Base-by-base conservation (phyloP, 1,140 invertebrate species). In the Ladona fulva region DNA sequence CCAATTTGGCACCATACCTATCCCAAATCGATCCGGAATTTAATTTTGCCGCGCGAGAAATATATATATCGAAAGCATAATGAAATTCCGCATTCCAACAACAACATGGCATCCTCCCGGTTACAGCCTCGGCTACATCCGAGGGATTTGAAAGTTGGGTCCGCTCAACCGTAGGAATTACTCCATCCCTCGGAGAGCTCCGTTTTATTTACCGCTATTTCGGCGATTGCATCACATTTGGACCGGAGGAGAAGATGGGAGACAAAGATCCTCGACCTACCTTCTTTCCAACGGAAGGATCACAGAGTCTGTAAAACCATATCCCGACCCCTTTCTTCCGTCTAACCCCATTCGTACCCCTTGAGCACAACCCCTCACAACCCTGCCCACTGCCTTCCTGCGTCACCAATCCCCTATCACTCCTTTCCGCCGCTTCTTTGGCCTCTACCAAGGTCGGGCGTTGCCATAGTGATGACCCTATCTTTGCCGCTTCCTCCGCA, bases 391-490 rank as follows among this genome's bases (percentile, higher is more conserved):
- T 16, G 52, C 52, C 52, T 12, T 16, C 52, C 52, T 66, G 52
- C 52, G 52, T 66, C 52, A 66, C 52, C 52, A 12, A 22, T 66
- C 52, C 44, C 44, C 44, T 52, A 10, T 19, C 44, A 11, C 19
- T 52, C 10, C 44, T 52, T 52, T 10, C 44, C 44, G 44, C 10
- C 44, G 12, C 52, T 66, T 12, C 52, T 3, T 66, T 12, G 52
- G 52, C 52, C 52, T 66, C 52, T 66, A 66, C 52, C 52, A 66
- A 66, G 52, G 52, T 66, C 52, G 52, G 52, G 52, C 52, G 52
- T 66, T 66, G 52, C 52, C 52, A 66, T 66, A 66, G 52, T 66
- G 52, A 66, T 66, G 52, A 66, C 52, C 52, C 52, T 66, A 66
- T 66, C 52, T 66, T 66, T 66, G 52, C 3, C 52, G 52, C 52